Percentiles rank a stretch among this genome's conserved stretches.
phyloP scores from a whole-genome alignment of 2,888 invertebrate genomes.

The Tridacna crocea region DNA sequence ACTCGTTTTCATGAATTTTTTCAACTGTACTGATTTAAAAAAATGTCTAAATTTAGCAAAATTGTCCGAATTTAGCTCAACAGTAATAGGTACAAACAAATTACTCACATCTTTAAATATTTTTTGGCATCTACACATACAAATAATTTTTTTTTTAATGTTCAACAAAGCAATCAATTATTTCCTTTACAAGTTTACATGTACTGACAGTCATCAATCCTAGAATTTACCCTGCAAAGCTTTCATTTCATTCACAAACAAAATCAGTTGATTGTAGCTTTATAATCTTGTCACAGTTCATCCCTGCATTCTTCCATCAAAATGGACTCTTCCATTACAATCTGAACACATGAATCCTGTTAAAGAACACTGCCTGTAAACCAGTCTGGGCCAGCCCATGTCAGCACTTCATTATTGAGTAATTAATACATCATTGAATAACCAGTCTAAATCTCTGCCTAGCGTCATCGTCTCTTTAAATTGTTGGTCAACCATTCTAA shows the following conservation, averaged over 20 bases:
- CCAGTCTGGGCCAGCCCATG: slow-evolving; percentile 1
- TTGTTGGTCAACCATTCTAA: slow-evolving; percentile 85
- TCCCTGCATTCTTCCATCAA: neutral
- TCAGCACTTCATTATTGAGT: neutral
- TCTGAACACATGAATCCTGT: slow-evolving; percentile 1
- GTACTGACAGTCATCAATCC: neutral
- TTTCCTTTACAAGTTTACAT: no score
- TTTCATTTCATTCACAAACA: neutral
- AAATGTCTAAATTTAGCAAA: no score
- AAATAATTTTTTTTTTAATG: no score
- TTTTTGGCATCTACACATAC: no score
- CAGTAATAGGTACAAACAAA: no score
- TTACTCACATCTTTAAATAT: no score
- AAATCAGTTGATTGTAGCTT: neutral
- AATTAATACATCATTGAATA: neutral
- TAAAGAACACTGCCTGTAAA: neutral
- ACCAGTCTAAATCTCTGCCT: slow-evolving; percentile 8
- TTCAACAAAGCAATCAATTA: no score
- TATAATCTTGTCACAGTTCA: neutral
- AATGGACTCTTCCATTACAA: neutral
- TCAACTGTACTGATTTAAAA: no score
- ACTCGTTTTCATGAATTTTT: no score
- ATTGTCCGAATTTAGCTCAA: no score
- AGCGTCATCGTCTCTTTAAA: slow-evolving; percentile 78
- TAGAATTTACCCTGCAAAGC: neutral